Percentiles rank a stretch among this genome's conserved stretches.
These are phyloP conservation scores for Homalodisca vitripennis DNA, from an alignment of 1,140 invertebrate species.

Conservation along the genomic window DNA sequence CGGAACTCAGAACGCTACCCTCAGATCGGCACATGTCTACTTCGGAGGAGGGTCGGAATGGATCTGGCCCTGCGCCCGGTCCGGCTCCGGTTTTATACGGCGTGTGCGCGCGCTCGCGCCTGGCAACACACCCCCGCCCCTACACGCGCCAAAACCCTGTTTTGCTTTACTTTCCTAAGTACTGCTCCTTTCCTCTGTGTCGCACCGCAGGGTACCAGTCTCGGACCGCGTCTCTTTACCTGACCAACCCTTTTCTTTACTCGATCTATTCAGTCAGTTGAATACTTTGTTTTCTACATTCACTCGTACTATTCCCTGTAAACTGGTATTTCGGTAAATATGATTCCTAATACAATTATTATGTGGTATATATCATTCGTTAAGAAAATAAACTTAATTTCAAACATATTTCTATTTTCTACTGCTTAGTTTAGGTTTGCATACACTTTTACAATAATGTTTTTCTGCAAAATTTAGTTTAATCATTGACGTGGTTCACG, in stretches of 20 bases:
- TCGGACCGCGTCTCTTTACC: neutral
- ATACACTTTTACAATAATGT: too few species aligned
- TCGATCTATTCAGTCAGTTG: too few species aligned
- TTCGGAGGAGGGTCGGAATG: neutral
- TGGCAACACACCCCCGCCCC: neutral
- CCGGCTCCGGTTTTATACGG: conserved; percentile 1
- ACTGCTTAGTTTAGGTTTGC: too few species aligned
- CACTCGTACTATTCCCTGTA: too few species aligned
- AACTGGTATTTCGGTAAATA: too few species aligned
- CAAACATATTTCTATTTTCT: too few species aligned
- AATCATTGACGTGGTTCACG: too few species aligned
- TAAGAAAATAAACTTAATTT: too few species aligned
- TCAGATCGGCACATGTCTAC: neutral
- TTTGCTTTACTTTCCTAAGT: neutral
- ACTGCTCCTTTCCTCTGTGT: neutral
- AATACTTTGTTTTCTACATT: too few species aligned
- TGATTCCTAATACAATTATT: too few species aligned
- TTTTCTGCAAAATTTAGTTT: too few species aligned
- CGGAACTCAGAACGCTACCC: neutral
- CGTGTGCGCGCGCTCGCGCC: conserved; percentile 10
- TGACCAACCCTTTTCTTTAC: neutral
- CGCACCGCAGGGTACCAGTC: neutral
- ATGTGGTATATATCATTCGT: too few species aligned
- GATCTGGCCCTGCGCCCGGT: neutral
- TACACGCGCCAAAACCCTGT: conserved; percentile 9